Conservation (phyloP, 2,113 vertebrate genomes). For the Corvus hawaiiensis region DNA sequence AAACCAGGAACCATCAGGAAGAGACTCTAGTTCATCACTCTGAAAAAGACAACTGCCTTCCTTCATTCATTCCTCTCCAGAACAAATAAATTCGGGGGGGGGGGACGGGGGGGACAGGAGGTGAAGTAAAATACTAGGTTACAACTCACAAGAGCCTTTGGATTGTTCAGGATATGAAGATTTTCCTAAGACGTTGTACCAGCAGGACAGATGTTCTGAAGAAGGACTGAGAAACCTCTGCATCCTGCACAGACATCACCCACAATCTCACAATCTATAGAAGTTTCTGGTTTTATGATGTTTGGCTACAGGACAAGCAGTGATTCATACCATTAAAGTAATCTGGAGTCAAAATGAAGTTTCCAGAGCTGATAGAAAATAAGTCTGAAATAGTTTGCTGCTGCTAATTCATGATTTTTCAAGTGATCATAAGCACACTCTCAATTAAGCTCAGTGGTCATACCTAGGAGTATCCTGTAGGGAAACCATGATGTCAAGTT, state of each 20-base stretch:
- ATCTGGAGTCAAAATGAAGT: not conserved
- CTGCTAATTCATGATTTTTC: rapidly evolving
- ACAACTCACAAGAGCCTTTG: not conserved
- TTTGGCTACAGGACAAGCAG: not conserved
- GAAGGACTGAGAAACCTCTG: not conserved
- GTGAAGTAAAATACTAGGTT: not conserved
- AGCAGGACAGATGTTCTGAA: not conserved
- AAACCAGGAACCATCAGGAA: not conserved
- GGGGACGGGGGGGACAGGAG: no score
- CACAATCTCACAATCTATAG: rapidly evolving
- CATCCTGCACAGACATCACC: not conserved
- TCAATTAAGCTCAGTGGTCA: not conserved
- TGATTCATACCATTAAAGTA: not conserved
- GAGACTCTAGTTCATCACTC: not conserved
- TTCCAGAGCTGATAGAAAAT: not conserved
- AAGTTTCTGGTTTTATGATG: not conserved
- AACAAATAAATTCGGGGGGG: not conserved
- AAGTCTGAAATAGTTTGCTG: not conserved
- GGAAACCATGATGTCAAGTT: not conserved
- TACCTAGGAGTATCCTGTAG: not conserved
- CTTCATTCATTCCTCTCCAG: not conserved
- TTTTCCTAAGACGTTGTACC: not conserved
- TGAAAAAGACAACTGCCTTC: not conserved
- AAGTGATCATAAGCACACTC: not conserved
- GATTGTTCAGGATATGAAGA: not conserved